A percentile compares a stretch with the other conserved stretches of the same genome.
These are phyloP conservation scores for Seira sanloemensis DNA, from an alignment of 2,888 invertebrate genomes.

Conservation along the genomic window DNA sequence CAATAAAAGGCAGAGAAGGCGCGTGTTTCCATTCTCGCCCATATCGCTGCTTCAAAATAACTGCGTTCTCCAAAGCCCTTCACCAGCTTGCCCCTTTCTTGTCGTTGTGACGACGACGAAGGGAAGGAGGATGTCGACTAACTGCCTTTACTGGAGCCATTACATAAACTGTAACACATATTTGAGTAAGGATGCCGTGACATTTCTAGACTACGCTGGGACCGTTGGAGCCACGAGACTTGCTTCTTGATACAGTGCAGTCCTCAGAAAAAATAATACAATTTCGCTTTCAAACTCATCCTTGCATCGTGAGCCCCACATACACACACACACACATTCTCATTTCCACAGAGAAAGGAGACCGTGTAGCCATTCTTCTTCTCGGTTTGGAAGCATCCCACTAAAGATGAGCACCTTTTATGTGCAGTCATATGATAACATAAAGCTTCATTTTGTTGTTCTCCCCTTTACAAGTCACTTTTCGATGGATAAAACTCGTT, in stretches of 20 bases:
- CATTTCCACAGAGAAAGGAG: not conserved
- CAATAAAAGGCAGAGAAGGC: too few relatives aligned
- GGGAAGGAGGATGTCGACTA: slow-evolving; percentile 30
- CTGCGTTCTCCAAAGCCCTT: not conserved
- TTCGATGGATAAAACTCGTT: slow-evolving; percentile 30
- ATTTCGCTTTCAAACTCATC: too few relatives aligned
- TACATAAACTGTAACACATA: slow-evolving; percentile 45
- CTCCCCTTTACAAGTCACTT: slow-evolving; percentile 63
- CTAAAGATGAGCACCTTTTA: slow-evolving; percentile 51
- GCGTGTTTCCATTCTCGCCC: too few relatives aligned
- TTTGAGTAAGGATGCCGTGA: slow-evolving; percentile 51
- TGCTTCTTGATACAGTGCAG: not conserved
- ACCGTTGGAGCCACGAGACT: slow-evolving; percentile 49
- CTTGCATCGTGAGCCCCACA: too few relatives aligned
- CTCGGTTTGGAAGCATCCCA: slow-evolving; percentile 47
- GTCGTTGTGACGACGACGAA: not conserved
- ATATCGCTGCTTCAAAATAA: too few relatives aligned
- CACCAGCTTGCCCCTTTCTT: not conserved
- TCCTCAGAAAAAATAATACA: too few relatives aligned
- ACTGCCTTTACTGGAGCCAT: slow-evolving; percentile 45
- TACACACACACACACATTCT: too few relatives aligned
- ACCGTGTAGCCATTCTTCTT: slow-evolving; percentile 30
- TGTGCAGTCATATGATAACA: too few relatives aligned
- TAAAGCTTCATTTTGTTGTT: slow-evolving; percentile 56
- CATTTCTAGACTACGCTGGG: slow-evolving; percentile 41